A percentile compares a stretch with the other conserved stretches of the same genome.
Evolutionary conservation across 1,140 invertebrate species (phyloP).

Genomic region (Anastrepha ludens): DNA sequence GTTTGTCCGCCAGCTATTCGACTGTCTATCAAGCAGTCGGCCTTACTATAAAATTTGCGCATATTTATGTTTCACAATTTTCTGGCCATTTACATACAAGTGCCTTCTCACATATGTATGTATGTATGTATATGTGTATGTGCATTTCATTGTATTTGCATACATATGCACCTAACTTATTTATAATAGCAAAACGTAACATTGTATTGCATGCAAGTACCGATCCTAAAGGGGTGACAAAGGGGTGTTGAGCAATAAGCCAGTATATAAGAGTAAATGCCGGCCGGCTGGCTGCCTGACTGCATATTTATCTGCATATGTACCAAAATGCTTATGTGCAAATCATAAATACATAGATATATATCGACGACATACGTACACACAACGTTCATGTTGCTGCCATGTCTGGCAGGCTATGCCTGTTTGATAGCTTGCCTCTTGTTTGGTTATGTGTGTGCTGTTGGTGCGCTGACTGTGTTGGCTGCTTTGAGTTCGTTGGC

Average conservation of each 20-base stretch:
- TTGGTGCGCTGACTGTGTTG: slow-evolving; percentile 4
- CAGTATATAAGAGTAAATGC: neutral
- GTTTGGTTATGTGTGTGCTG: neutral
- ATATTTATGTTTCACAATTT: neutral
- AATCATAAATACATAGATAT: neutral
- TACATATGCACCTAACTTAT: neutral
- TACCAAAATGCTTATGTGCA: neutral
- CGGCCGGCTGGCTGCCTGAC: slow-evolving; percentile 4
- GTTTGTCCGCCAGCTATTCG: slow-evolving; percentile 8
- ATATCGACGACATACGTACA: neutral
- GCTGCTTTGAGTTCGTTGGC: slow-evolving; percentile 71
- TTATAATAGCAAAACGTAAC: neutral
- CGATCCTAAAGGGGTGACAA: slow-evolving; percentile 9
- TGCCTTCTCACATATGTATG: neutral
- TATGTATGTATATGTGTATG: neutral
- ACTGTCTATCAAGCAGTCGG: neutral
- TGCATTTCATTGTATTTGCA: too few relatives aligned
- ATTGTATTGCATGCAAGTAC: neutral
- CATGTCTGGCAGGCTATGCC: slow-evolving; percentile 33
- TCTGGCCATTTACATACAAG: neutral
- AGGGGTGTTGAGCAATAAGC: neutral
- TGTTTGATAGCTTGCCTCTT: neutral
- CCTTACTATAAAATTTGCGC: neutral
- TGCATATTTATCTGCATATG: neutral
- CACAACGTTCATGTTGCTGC: slow-evolving; percentile 6